Conservation (phyloP, 1,140 invertebrate genomes). For the Macrosteles quadrilineatus region DNA sequence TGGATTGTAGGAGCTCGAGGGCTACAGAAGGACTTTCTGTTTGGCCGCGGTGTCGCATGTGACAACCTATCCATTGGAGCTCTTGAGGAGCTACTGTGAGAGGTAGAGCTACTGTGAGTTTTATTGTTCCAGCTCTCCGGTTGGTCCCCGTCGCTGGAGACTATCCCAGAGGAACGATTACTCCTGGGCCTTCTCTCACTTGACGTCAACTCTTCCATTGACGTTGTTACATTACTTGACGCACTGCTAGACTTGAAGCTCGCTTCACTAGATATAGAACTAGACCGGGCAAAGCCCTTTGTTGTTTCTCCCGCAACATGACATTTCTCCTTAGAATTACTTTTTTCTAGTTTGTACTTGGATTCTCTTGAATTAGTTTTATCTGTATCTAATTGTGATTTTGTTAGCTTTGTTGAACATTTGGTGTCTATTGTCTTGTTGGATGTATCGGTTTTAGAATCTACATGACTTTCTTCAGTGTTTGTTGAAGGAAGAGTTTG, state of each 20-base stretch:
- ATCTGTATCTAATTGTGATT: not conserved
- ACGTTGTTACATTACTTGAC: constrained; percentile 15
- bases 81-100: constrained; percentile 1
- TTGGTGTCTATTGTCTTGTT: not conserved
- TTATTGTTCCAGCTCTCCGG: not conserved
- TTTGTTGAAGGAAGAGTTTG: not conserved
- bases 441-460: not conserved
- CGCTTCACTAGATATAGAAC: constrained; percentile 24
- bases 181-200: constrained; percentile 7
- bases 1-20: constrained; percentile 19
- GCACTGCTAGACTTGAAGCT: constrained; percentile 23
- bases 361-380: not conserved
- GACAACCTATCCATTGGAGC: constrained; percentile 20
- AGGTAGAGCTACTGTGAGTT: not conserved
- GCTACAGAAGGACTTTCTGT: constrained; percentile 37
- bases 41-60: constrained; percentile 32
- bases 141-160: constrained; percentile 8
- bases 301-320: not conserved
- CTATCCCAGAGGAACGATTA: constrained; percentile 18
- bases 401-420: not conserved
- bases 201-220: constrained; percentile 15
- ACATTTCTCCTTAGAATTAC: constrained; percentile 20
- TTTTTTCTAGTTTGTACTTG: constrained; percentile 18
- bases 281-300: not conserved
- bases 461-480: not conserved